A percentile compares a stretch with the other conserved stretches of the same genome.
phyloP scores from a whole-genome alignment of 2,113 vertebrate genomes.

The Aphyosemion australe region DNA sequence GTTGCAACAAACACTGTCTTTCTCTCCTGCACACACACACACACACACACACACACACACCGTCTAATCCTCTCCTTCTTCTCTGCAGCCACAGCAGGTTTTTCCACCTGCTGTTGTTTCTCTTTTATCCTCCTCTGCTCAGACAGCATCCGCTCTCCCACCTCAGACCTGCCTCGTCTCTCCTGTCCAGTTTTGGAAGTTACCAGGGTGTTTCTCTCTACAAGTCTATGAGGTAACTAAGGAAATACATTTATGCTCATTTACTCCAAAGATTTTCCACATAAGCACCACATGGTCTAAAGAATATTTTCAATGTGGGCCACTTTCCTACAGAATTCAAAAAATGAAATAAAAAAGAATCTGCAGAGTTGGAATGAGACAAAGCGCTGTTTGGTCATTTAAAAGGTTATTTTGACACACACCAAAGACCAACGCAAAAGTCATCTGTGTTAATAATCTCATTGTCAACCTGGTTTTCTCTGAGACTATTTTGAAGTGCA shows the following conservation, averaged over 20 bases:
- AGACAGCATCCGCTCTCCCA: slow-evolving; percentile 3
- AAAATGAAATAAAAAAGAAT: no score
- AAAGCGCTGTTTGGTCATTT: no score
- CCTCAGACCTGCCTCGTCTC: slow-evolving; percentile 8
- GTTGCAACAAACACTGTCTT: no score
- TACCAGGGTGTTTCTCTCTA: neutral
- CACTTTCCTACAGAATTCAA: neutral
- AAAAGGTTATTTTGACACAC: no score
- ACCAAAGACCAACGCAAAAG: no score
- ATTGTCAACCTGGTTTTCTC: no score
- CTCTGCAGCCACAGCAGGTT: slow-evolving; percentile 47
- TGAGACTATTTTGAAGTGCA: no score
- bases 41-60: slow-evolving; percentile 26
- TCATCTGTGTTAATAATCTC: no score
- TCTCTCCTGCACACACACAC: no score
- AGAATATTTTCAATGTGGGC: neutral
- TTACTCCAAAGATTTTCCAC: neutral
- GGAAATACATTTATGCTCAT: neutral
- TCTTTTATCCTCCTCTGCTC: slow-evolving; percentile 19
- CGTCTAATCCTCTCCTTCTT: slow-evolving; percentile 36
- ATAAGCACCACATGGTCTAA: neutral
- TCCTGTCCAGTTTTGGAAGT: slow-evolving; percentile 19
- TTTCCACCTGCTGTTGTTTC: slow-evolving; percentile 55
- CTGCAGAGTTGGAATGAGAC: no score
- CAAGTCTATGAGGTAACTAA: neutral